Base-by-base conservation (phyloP, 2,888 invertebrate species). In the Agonopterix heracliana region DNA sequence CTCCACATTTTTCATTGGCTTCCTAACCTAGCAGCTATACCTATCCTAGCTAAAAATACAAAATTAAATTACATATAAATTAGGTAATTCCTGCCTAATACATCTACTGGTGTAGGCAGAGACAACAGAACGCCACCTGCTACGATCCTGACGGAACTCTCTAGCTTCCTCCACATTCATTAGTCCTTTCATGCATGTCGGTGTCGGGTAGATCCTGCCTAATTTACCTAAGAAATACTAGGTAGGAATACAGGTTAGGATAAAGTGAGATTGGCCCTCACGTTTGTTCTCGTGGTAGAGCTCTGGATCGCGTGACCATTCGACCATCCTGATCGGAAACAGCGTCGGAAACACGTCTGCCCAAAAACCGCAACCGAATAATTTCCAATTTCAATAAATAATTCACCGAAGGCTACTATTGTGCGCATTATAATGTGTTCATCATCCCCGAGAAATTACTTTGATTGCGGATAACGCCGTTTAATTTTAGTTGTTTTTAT, bases 361-460 rank as follows among this genome's bases (percentile, higher is more conserved):
- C 74, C 74, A 68, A 79, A 26, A 83, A 88, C 87, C 86, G 75
- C 88, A 87, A 77, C 68, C 65, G 74, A 78, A 78, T 78, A 79
- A 82, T 84, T 81, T 81, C 76, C 81, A 86, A 85, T 87, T 85
- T 74, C 76, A 82, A 80, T 78, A 81, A 82, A 82, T 78, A 80
- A 83, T 80, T 74, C 73, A 71, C 64, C 70, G 72, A 77, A 78
- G 79, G 78, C 68, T 72, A 66, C 56, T 63, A 69, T 64, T 58
- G 63, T 66, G 64, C 56, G 42, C 59, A 52, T 72, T 68, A 54
- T 64, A 68, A 64, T 59, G 60, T 64, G 64, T 67, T 76, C 71
- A 74, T 74, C 66, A 74, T 74, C 66, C 62, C 42, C 65, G 54
- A 59, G 64, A 66, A 66, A 72, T 71, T 72, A 67, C 63, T 50